Evolutionary conservation across 2,797 vertebrate species (phyloP), one percentile per base, ranked within the genome.

Genomic region (Cyclura pinguis): DNA sequence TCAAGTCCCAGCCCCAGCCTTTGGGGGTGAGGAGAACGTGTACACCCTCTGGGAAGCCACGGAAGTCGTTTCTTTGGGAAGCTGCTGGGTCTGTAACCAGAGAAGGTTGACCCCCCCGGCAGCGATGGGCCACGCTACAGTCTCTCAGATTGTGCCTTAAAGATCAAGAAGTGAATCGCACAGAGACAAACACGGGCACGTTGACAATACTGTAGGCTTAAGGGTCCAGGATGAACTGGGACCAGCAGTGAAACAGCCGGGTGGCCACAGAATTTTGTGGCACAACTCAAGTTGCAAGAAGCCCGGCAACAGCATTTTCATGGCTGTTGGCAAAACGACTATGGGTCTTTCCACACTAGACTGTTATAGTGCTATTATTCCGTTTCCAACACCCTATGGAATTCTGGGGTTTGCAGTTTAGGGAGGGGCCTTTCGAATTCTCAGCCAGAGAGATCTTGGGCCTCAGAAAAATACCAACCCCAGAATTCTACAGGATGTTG

Each of bases 71-170:
- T 93, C 91, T 96, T 94, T 96, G 96, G 95, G 94, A 94, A 95
- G 94, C 93, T 42, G 93, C 93, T 90, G 93, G 94, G 95, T 94
- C 91, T 90, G 91, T 92, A 95, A 94, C 93, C 93, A 95, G 93
- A 95, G 94, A 93, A 90, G 87, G 32, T 87, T 94, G 94, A 96
- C 94, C 94, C 1, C 1, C 87, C 77, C 29, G 88, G 90, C 87
- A 93, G 91, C 89, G 81, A 87, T 18, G 6, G 5, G 0, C n/a
- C n/a, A 89, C 90, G 91, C 89, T 6, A 2, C 12, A 69, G n/a
- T 38, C 47, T 8, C 32, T n/a, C 0, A 2, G 4, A 24, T 2
- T 20, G 35, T 13, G 35, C 8, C 4, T n/a, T 29, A 1, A 52
- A 83, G 80, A 32, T 13, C 1, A 5, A 74, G 13, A 5, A 67